These are phyloP conservation scores for Harpalus rufipes DNA, from an alignment of 2,888 invertebrate genomes.

Conservation along the genomic window DNA sequence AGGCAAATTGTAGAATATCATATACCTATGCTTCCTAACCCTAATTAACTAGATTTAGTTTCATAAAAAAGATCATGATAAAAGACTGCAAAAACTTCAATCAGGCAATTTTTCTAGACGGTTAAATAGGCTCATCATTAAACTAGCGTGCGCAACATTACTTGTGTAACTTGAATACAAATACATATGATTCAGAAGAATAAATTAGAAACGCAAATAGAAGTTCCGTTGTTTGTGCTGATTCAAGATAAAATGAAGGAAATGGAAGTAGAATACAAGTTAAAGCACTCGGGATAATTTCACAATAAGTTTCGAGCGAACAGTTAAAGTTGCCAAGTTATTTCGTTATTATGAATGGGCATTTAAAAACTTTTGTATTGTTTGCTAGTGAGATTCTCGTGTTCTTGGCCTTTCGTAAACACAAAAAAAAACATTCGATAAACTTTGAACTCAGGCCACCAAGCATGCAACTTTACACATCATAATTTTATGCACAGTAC, in stretches of 20 bases:
- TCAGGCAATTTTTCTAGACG: too few relatives aligned
- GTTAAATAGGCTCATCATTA: background rate
- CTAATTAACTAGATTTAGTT: too few relatives aligned
- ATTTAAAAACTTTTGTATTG: constrained; percentile 63
- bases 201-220: constrained; percentile 39
- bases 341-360: constrained; percentile 60
- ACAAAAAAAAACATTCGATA: constrained; percentile 46
- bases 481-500: constrained; percentile 35
- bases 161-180: constrained; percentile 2
- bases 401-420: constrained; percentile 47
- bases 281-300: constrained; percentile 65
- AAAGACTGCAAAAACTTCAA: too few relatives aligned
- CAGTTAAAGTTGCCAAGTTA: constrained; percentile 58
- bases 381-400: constrained; percentile 49
- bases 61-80: too few relatives aligned
- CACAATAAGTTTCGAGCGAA: constrained; percentile 60
- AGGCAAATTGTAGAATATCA: too few relatives aligned
- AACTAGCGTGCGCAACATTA: background rate
- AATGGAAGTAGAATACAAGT: constrained; percentile 64
- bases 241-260: constrained; percentile 64
- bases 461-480: constrained; percentile 43
- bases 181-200: constrained; percentile 30
- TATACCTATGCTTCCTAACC: too few relatives aligned
- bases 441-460: constrained; percentile 35
- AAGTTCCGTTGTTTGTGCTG: constrained; percentile 41